phyloP scores from a whole-genome alignment of 2,113 vertebrate genomes.

The Cheirogaleus medius region DNA sequence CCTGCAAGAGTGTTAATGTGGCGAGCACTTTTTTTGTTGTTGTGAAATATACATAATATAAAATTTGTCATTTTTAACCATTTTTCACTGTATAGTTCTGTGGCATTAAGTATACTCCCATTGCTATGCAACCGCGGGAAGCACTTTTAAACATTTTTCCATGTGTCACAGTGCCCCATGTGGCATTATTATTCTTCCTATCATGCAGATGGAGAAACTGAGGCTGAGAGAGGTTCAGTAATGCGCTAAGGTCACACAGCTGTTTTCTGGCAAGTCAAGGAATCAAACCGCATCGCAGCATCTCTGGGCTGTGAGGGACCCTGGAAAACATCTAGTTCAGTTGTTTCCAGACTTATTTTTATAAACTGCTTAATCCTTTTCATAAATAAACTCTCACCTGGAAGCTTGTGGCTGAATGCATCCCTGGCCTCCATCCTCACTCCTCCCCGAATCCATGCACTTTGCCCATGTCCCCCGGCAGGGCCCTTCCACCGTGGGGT shows the following conservation, averaged over 20 bases:
- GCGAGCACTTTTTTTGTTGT: background rate
- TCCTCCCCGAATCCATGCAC: background rate
- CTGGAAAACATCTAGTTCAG: background rate
- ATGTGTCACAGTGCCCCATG: background rate
- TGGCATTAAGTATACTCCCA: background rate
- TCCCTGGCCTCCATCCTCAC: background rate
- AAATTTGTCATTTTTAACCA: background rate
- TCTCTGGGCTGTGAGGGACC: background rate
- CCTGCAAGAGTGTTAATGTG: background rate
- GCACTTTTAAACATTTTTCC: background rate
- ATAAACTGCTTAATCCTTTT: background rate
- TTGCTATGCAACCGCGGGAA: background rate
- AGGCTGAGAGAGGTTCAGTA: background rate
- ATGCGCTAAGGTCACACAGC: too few species aligned
- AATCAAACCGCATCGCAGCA: background rate
- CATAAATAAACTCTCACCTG: background rate
- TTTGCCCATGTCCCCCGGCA: background rate
- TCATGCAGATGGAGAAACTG: background rate
- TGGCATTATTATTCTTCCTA: background rate
- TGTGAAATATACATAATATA: background rate
- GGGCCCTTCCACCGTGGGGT: background rate
- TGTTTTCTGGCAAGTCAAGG: background rate
- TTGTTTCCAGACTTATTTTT: background rate
- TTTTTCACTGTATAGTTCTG: background rate
- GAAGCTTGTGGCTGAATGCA: background rate